Conservation (phyloP, 2,797 vertebrate genomes). For the Astyanax mexicanus region DNA sequence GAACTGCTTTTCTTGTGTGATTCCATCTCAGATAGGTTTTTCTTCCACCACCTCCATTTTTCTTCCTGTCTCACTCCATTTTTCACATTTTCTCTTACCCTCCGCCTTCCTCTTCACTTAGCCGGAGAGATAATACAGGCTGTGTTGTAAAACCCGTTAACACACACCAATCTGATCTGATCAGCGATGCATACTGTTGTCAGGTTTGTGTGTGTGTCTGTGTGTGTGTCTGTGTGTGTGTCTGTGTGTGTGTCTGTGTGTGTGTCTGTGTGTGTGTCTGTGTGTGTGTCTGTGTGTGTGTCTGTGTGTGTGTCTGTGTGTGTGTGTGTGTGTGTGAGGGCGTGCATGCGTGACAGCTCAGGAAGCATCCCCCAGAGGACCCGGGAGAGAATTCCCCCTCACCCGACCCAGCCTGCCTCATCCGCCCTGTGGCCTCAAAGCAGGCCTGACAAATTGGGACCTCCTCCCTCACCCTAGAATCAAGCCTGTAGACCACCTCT, state of each 20-base stretch:
- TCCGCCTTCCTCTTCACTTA: neutral
- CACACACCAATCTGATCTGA: conserved; percentile 12
- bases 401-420: neutral
- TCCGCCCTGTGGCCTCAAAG: conserved; percentile 20
- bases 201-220: conserved; percentile 20
- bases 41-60: neutral
- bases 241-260: conserved; percentile 1
- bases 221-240: too few species aligned
- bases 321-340: conserved; percentile 17
- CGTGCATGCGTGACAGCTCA: conserved; percentile 12
- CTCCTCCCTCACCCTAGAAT: conserved; percentile 35
- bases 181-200: conserved; percentile 36
- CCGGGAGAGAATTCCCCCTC: conserved; percentile 1
- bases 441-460: conserved; percentile 46
- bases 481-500: neutral
- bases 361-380: conserved; percentile 24
- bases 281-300: conserved; percentile 1
- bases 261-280: conserved; percentile 21
- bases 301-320: conserved; percentile 15
- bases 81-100: neutral
- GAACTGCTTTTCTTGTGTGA: neutral
- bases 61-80: neutral
- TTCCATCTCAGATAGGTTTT: neutral
- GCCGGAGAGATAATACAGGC: neutral
- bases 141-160: neutral